A percentile compares a stretch with the other conserved stretches of the same genome.
phyloP scores from a whole-genome alignment of 2,797 vertebrate genomes.

The Pampus argenteus region DNA sequence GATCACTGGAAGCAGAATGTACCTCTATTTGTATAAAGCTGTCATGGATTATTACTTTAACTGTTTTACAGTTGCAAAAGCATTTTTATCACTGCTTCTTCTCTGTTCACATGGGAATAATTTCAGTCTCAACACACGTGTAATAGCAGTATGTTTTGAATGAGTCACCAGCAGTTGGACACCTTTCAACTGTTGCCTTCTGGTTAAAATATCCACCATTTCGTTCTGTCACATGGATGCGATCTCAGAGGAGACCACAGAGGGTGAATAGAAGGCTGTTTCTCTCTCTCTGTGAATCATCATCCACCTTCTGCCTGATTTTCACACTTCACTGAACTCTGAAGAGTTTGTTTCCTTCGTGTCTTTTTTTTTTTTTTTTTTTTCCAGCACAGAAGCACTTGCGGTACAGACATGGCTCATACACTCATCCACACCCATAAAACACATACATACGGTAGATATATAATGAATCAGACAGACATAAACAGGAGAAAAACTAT shows the following conservation, averaged over 20 bases:
- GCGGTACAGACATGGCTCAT: no score
- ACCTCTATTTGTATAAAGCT: slow-evolving; percentile 34
- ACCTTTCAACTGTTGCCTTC: slow-evolving; percentile 56
- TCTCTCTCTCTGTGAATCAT: slow-evolving; percentile 65
- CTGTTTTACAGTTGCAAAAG: slow-evolving; percentile 27
- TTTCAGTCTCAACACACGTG: slow-evolving; percentile 40
- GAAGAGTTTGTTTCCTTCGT: slow-evolving; percentile 27
- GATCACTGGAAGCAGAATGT: slow-evolving; percentile 23
- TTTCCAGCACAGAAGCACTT: background rate
- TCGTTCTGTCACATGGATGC: slow-evolving; percentile 50
- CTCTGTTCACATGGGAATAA: slow-evolving; percentile 20
- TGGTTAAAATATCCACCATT: slow-evolving; percentile 51
- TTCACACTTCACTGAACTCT: slow-evolving; percentile 52
- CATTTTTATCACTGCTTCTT: background rate
- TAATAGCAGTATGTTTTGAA: slow-evolving; percentile 40
- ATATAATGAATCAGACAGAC: background rate
- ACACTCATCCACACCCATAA: background rate
- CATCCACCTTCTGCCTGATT: slow-evolving; percentile 54
- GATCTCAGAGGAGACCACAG: slow-evolving; percentile 47
- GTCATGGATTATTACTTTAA: slow-evolving; percentile 25
- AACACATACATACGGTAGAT: background rate
- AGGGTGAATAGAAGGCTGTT: slow-evolving; percentile 45
- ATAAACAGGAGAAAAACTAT: background rate
- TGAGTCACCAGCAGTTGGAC: slow-evolving; percentile 64
- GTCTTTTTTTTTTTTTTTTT: slow-evolving; percentile 16